Percentiles rank a stretch among this genome's conserved stretches.
Conservation (phyloP, 2,888 invertebrate species). For the Trissolcus brochymenae region DNA sequence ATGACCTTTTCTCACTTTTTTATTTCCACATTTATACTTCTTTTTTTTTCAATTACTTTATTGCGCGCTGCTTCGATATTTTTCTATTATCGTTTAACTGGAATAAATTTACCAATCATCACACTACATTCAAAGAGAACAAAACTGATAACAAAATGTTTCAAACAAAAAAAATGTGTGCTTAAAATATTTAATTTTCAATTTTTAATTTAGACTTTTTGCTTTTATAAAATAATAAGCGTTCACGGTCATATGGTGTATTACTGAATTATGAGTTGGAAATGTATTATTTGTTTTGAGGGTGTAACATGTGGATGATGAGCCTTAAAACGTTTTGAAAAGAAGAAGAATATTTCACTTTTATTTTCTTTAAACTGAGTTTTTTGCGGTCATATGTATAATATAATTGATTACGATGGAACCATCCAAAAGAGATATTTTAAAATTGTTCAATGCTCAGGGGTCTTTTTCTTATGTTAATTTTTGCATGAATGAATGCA, state of each 20-base stretch:
- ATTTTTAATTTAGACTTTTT: too few relatives aligned
- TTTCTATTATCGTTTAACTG: not conserved
- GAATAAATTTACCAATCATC: not conserved
- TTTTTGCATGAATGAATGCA: too few relatives aligned
- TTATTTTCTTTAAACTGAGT: constrained; percentile 3
- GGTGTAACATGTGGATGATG: constrained; percentile 32
- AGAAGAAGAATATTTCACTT: constrained; percentile 8
- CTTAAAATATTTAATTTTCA: not conserved
- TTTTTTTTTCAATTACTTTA: constrained; percentile 7
- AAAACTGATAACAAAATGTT: not conserved
- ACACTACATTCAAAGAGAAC: too few relatives aligned
- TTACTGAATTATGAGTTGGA: too few relatives aligned
- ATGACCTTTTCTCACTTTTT: constrained; percentile 51
- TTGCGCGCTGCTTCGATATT: not conserved
- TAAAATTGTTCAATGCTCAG: too few relatives aligned
- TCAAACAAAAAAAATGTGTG: not conserved
- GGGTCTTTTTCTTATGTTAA: too few relatives aligned
- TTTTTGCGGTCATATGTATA: not conserved
- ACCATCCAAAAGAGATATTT: not conserved
- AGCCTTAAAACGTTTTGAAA: constrained; percentile 11
- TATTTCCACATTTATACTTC: constrained; percentile 36
- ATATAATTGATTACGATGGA: not conserved
- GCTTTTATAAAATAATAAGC: too few relatives aligned
- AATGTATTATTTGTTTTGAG: constrained; percentile 6
- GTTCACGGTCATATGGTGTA: too few relatives aligned